Evolutionary conservation across 2,113 vertebrate species (phyloP).

Genomic region (Circaetus cinerascens): DNA sequence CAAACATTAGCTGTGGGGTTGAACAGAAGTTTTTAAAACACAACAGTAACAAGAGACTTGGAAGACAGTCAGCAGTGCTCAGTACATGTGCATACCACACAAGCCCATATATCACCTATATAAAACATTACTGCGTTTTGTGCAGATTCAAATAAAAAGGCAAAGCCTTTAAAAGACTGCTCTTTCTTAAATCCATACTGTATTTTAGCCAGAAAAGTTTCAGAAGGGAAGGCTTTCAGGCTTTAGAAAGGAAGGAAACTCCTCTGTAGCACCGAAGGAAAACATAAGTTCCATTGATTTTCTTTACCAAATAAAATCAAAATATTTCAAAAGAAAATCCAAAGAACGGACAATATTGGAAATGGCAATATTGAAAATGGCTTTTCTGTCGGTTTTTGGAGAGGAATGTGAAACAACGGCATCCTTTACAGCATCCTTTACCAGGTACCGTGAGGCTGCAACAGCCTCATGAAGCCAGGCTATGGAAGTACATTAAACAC

Average conservation of each 20-base stretch:
- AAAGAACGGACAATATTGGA: not conserved
- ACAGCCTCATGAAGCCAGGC: not conserved
- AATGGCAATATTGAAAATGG: not conserved
- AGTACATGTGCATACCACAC: rapidly evolving
- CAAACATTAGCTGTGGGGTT: not conserved
- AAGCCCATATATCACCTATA: rapidly evolving
- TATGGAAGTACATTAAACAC: not conserved
- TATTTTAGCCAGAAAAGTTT: not conserved
- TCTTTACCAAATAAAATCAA: not conserved
- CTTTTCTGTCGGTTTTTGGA: not conserved
- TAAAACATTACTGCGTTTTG: rapidly evolving
- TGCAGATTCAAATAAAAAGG: rapidly evolving
- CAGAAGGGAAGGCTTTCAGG: not conserved
- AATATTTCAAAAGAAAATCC: not conserved
- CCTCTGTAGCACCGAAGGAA: not conserved
- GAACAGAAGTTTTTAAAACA: not conserved
- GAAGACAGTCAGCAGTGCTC: not conserved
- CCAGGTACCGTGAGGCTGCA: not conserved
- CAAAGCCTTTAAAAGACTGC: not conserved
- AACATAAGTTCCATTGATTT: not conserved
- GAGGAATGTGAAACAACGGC: not conserved
- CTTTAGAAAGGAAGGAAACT: not conserved
- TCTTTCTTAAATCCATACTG: rapidly evolving
- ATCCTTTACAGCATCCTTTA: not conserved
- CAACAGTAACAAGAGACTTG: not conserved